phyloP scores from a whole-genome alignment of 2,888 invertebrate species.

The Didymodactylos carnosus region DNA sequence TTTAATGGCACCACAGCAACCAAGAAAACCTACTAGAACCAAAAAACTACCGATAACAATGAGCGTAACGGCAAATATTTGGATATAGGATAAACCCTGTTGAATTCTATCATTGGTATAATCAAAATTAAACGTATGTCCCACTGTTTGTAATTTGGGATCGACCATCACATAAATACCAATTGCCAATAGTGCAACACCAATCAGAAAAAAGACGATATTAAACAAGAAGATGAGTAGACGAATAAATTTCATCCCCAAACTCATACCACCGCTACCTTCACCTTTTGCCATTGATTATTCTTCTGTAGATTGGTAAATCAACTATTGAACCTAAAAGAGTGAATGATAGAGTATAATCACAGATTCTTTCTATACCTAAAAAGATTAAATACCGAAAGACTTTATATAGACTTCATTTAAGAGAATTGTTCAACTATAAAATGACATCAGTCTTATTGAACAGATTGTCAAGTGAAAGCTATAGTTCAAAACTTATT shows the following conservation, averaged over 20 bases:
- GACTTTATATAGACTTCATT: too few relatives aligned
- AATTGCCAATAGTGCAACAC: neutral
- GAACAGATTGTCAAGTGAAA: too few relatives aligned
- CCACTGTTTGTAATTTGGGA: neutral
- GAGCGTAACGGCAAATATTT: neutral
- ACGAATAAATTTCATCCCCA: slow-evolving; percentile 1
- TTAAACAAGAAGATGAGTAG: slow-evolving; percentile 5
- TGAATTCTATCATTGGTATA: neutral
- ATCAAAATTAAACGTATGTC: neutral
- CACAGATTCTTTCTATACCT: too few relatives aligned
- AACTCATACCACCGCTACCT: neutral
- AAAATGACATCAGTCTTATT: too few relatives aligned
- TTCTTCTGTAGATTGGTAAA: too few relatives aligned
- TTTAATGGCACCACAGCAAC: slow-evolving; percentile 11
- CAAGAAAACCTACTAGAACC: neutral
- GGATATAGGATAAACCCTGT: neutral
- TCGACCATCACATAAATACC: slow-evolving; percentile 5
- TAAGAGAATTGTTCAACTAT: too few relatives aligned
- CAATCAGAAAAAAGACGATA: slow-evolving; percentile 6
- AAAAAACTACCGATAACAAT: neutral
- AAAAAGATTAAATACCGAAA: too few relatives aligned
- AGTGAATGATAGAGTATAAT: too few relatives aligned
- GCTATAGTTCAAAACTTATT: too few relatives aligned
- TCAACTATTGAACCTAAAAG: too few relatives aligned
- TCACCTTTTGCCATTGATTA: slow-evolving; percentile 7